Percentiles rank a stretch among this genome's conserved stretches.
Evolutionary conservation across 2,113 vertebrate genomes (phyloP).

Genomic region (Hemichromis elongatus): DNA sequence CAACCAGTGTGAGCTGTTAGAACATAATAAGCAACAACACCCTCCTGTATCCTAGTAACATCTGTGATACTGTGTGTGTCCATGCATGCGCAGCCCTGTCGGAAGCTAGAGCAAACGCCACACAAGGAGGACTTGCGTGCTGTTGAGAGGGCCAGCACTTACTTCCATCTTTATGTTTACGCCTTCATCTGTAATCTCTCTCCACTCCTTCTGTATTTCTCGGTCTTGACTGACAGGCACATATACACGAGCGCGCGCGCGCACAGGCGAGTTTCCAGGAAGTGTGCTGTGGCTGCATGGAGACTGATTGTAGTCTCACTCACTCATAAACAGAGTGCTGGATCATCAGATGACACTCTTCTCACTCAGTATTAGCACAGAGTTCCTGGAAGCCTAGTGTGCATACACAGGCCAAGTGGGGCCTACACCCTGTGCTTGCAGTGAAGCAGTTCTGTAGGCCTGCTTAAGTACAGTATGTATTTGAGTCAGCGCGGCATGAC

Average conservation of each 20-base stretch:
- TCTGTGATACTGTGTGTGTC: constrained; percentile 22
- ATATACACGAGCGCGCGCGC: not conserved
- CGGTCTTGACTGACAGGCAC: constrained; percentile 9
- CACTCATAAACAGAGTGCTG: constrained; percentile 51
- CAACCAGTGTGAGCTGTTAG: constrained; percentile 47
- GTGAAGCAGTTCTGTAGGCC: not conserved
- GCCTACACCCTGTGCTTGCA: not conserved
- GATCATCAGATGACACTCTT: constrained; percentile 47
- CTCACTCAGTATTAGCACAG: constrained; percentile 49
- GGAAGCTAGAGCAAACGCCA: constrained; percentile 30
- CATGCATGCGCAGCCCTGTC: not conserved
- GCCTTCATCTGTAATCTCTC: constrained; percentile 32
- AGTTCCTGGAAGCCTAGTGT: constrained; percentile 56
- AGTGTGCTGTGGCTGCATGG: constrained; percentile 44
- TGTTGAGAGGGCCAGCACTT: constrained; percentile 19
- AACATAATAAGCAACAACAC: constrained; percentile 67
- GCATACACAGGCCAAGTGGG: not conserved
- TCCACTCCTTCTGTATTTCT: constrained; percentile 5
- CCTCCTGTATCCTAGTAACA: constrained; percentile 70
- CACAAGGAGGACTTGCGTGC: constrained; percentile 33
- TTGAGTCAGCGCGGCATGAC: constrained; percentile 54
- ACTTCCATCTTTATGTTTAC: constrained; percentile 22
- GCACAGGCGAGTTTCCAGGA: constrained; percentile 60
- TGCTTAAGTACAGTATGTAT: constrained; percentile 9
- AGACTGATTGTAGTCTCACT: constrained; percentile 24